A percentile compares a stretch with the other conserved stretches of the same genome.
These are phyloP conservation scores for Halcyon badia DNA, from an alignment of 2,797 vertebrate genomes.

Conservation along the genomic window DNA sequence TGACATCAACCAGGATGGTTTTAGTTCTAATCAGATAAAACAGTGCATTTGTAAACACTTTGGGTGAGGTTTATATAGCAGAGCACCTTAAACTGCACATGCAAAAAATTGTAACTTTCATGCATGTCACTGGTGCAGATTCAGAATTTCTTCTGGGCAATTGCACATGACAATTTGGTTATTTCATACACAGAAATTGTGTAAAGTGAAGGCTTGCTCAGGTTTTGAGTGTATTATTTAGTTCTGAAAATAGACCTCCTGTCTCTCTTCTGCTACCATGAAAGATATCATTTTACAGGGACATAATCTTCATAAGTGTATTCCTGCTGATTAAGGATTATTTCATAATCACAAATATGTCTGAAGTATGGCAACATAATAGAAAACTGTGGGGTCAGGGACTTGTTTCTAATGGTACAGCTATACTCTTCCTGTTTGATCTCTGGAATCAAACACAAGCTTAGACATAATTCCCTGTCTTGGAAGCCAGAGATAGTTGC, in stretches of 20 bases:
- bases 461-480: conserved; percentile 75
- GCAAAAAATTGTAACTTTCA: background rate
- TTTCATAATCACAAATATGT: background rate
- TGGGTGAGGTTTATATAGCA: background rate
- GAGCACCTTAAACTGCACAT: background rate
- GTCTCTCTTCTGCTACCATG: background rate
- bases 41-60: background rate
- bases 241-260: background rate
- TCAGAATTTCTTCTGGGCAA: conserved; percentile 2
- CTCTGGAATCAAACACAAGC: background rate
- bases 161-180: background rate
- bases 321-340: background rate
- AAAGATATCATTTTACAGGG: background rate
- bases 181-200: background rate
- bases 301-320: background rate
- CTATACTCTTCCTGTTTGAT: background rate
- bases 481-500: conserved; percentile 76
- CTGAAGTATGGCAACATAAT: background rate
- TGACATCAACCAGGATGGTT: background rate
- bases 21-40: background rate
- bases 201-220: background rate
- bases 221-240: background rate
- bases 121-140: background rate
- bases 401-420: background rate
- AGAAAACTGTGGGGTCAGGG: background rate